Conservation (phyloP, 2,113 vertebrate species). For the Oreochromis niloticus region DNA sequence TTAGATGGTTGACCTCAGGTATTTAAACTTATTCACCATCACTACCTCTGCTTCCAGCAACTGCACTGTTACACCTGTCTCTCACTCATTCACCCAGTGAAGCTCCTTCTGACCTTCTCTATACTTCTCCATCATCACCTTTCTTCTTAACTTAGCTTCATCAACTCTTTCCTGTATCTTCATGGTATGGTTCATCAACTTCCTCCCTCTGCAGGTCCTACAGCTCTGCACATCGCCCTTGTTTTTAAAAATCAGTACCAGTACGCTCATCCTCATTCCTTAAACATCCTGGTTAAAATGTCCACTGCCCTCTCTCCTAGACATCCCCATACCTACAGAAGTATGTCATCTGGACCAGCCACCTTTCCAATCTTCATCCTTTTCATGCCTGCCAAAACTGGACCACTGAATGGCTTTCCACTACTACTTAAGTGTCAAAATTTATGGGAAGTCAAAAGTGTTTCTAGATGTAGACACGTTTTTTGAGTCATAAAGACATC, state of each 20-base stretch:
- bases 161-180: not conserved
- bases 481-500: not conserved
- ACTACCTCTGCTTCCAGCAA: not conserved
- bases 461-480: not conserved
- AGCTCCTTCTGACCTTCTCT: not conserved
- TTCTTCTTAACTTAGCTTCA: not conserved
- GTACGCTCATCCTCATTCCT: not conserved
- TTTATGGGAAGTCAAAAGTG: not conserved
- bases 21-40: not conserved
- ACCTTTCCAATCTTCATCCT: not conserved
- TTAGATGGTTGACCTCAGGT: not conserved
- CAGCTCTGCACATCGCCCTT: not conserved
- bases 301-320: not conserved
- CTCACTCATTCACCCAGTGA: not conserved
- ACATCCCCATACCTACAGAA: fast-evolving
- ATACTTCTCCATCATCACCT: not conserved
- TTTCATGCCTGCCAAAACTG: not conserved
- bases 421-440: not conserved
- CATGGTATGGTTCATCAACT: not conserved
- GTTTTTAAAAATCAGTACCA: not conserved
- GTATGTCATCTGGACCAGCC: fast-evolving
- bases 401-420: not conserved
- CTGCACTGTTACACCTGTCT: no score
- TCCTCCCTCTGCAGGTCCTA: not conserved
- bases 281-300: not conserved